phyloP scores from a whole-genome alignment of 2,797 vertebrate genomes.

The Xyrichtys novacula region DNA sequence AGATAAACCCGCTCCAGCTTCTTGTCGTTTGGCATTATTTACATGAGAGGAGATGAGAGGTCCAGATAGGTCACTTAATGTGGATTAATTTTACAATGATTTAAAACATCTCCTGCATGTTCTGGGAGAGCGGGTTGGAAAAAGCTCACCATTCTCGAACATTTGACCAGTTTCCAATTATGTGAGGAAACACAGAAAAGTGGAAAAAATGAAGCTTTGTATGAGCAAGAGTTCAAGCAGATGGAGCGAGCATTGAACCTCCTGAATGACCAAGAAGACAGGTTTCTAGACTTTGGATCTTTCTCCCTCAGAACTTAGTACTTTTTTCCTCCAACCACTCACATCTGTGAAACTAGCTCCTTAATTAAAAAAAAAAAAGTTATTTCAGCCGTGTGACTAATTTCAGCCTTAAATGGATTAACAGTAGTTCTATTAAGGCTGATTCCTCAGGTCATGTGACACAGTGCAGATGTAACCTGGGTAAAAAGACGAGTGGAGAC shows the following conservation, averaged over 20 bases:
- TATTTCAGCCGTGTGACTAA: too few relatives aligned
- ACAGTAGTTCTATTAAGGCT: too few relatives aligned
- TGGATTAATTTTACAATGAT: conserved; percentile 18
- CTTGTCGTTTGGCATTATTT: conserved; percentile 19
- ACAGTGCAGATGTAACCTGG: too few relatives aligned
- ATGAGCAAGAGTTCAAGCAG: not conserved
- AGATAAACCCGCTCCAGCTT: conserved; percentile 33
- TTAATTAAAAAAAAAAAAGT: too few relatives aligned
- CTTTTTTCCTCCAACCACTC: too few relatives aligned
- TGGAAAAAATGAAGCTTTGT: not conserved
- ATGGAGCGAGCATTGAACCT: not conserved
- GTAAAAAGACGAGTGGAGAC: too few relatives aligned
- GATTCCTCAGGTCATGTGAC: too few relatives aligned
- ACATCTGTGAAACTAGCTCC: too few relatives aligned
- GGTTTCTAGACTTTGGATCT: too few relatives aligned
- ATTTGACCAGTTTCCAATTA: conserved; percentile 28
- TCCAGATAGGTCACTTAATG: conserved; percentile 10
- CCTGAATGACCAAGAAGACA: not conserved
- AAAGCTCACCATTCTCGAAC: conserved; percentile 8
- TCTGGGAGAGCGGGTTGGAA: conserved; percentile 11
- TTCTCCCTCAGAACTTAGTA: too few relatives aligned
- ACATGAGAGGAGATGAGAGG: conserved; percentile 29
- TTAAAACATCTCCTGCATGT: conserved; percentile 20
- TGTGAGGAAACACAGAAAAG: conserved; percentile 6
- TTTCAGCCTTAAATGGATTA: too few relatives aligned